A percentile compares a stretch with the other conserved stretches of the same genome.
Evolutionary conservation across 37 sponge, comb jelly and placozoan genomes (phyloP).

Genomic region (Beroe ovata): DNA sequence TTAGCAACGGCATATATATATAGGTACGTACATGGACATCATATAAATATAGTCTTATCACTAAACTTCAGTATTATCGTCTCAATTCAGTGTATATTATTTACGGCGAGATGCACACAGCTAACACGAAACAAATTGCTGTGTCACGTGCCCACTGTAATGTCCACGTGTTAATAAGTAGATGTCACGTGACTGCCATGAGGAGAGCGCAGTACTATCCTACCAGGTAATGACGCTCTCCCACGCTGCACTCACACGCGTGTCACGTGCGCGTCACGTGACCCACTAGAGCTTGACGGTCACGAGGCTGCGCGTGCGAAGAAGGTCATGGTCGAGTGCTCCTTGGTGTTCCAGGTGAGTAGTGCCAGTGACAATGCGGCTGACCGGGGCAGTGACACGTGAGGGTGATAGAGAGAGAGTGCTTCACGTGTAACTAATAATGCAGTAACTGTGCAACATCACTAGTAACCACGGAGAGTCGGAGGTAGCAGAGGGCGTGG

Average conservation of each 20-base stretch:
- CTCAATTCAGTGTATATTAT: constrained; percentile 43
- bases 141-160: constrained; percentile 2
- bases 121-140: constrained; percentile 55
- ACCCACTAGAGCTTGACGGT: constrained; percentile 24
- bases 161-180: constrained; percentile 18
- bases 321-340: constrained; percentile 51
- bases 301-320: constrained; percentile 62
- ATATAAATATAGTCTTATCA: constrained; percentile 50
- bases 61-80: constrained; percentile 50
- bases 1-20: no score
- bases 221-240: background rate
- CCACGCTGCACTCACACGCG: constrained; percentile 2
- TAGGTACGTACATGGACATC: no score
- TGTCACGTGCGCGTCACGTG: constrained; percentile 17
- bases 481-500: constrained; percentile 22
- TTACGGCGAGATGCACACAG: constrained; percentile 51
- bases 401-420: background rate
- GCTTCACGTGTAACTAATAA: constrained; percentile 38
- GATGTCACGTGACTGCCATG: background rate
- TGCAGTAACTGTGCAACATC: background rate
- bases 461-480: no score
- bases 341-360: constrained; percentile 6
- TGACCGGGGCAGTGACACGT: background rate
- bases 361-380: constrained; percentile 49
- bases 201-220: background rate